Evolutionary conservation across 2,113 vertebrate genomes (phyloP), one percentile per base, ranked within the genome.

Genomic region (Bostrychus sinensis): DNA sequence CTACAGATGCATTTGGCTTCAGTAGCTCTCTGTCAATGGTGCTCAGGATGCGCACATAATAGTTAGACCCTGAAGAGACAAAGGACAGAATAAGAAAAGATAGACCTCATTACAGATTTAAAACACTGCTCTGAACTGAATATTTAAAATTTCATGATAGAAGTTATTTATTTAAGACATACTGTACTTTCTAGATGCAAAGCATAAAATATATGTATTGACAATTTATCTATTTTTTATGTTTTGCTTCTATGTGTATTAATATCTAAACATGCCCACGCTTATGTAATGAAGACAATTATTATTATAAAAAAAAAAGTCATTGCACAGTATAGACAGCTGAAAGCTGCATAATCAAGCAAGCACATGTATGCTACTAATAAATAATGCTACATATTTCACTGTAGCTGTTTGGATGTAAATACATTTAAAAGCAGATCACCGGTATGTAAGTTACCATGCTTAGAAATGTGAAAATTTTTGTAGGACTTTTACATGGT

Each of bases 1-100:
- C 96, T 79, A 98, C 96, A 0, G 96, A 98, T 34, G 96, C 96
- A 0, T 97, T 98, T 70, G 96, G 96, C 82, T 98, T 98, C 70
- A 98, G 93, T 78, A 98, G 93, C 89, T 98, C 96, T 53, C 96
- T 84, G 79, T 98, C 96, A 0, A 98, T 98, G 87, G 96, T 98
- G 92, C 96, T 98, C 75, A 98, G 75, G 84, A 98, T 98, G 20
- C 96, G 91, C 62, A 98, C 96, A 0, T 98, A 98, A 80, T 97
- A 98, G 82, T 98, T 98, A 41, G 96, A 98, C 0, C 95, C 96
- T 98, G 51, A 54, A 37, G 4, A 14, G 19, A 3, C 20, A 25
- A 14, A 25, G 13, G 20, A 48, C 20, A 55, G 20, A 61, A 58
- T 38, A 2, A 71, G 71, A 48, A 1, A 16, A 39, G 57, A 26